Percentiles rank a stretch among this genome's conserved stretches.
These are phyloP conservation scores for Drosophila atripex DNA, from an alignment of 2,888 invertebrate genomes.

Conservation along the genomic window DNA sequence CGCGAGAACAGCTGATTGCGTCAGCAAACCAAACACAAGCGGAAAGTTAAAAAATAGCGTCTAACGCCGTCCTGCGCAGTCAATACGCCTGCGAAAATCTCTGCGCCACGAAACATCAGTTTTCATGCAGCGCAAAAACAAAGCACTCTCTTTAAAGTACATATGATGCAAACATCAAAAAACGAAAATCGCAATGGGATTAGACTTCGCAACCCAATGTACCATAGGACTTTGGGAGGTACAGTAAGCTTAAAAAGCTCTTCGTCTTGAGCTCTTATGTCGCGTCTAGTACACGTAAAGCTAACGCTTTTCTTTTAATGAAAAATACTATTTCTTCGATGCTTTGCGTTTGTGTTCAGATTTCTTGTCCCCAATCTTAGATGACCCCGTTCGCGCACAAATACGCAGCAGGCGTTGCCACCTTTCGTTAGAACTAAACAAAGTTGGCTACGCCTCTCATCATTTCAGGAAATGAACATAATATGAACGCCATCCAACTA, in stretches of 20 bases:
- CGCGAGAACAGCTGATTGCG: no score
- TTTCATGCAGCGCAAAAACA: no score
- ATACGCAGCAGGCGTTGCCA: slow-evolving; percentile 14
- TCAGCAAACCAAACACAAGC: no score
- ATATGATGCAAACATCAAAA: no score
- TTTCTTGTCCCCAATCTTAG: background rate
- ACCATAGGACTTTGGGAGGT: no score
- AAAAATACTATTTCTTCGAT: background rate
- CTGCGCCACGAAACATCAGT: no score
- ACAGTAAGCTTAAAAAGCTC: background rate
- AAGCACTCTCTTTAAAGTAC: no score
- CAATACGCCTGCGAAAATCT: no score
- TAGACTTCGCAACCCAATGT: no score
- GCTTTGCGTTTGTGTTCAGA: background rate
- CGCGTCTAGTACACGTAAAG: background rate
- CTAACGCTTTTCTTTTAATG: background rate
- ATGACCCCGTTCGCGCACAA: background rate
- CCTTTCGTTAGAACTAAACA: background rate
- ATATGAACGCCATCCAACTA: background rate
- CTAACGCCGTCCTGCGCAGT: no score
- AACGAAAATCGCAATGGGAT: no score
- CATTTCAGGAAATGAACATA: background rate
- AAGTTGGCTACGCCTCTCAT: slow-evolving; percentile 11
- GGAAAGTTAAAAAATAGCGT: no score
- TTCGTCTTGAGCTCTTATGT: background rate